Base-by-base conservation (phyloP, 2,797 vertebrate species). In the Phoebastria nigripes region DNA sequence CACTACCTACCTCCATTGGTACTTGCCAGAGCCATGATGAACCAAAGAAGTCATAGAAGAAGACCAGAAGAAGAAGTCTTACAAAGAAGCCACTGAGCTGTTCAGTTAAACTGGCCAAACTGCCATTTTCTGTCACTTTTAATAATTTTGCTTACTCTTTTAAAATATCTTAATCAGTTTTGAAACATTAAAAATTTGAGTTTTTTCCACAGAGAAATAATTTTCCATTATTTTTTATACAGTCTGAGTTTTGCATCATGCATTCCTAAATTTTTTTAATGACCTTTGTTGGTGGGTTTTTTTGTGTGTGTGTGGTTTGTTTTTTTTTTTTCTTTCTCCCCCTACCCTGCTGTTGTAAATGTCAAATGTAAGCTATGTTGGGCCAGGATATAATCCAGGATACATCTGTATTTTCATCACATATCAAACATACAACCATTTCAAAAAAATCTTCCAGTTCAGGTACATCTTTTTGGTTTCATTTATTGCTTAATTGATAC, bases 271-370 rank as follows among this genome's bases (percentile, higher is more conserved):
- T n/a, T 31, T 63, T 66, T 51, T 7, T 8, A 67, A 59, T 42
- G 0, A 37, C 2, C 3, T 25, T 35, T 63, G 9, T 21, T 46
- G 4, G 2, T 71, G 17, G 17, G 24, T 8, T 19, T 21, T 55
- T 28, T 37, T 37, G 35, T 35, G 35, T 35, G 35, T 37, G 37
- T 37, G 37, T 37, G 37, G 11, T 51, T 51, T 31, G 6, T 5
- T 20, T 16, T 10, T 1, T 4, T 18, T 14, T 35, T 7, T 6
- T 41, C 78, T 49, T 58, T 44, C 37, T 37, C 37, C 37, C 5
- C 13, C 9, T 46, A 47, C 5, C 0, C 22, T 70, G 9, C 1
- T 25, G 8, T 33, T 94, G 46, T 74, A 15, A 54, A 29, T 78
- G 24, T n/a, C 47, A 46, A 2, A 2, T 47, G 46, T 41, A 44